Conservation (phyloP, 1,140 invertebrate species). For the Ceratina calcarata region DNA sequence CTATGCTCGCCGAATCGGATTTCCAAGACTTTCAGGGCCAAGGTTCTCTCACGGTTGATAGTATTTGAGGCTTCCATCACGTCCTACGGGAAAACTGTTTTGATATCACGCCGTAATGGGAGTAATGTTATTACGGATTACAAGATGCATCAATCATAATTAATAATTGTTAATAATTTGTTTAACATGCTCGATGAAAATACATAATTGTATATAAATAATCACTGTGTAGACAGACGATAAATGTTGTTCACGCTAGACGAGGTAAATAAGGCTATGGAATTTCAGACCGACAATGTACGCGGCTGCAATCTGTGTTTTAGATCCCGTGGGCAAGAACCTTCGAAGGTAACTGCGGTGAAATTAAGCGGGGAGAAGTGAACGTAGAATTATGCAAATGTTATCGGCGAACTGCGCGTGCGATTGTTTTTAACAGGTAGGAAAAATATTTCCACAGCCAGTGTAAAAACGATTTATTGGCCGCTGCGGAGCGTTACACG, state of each 20-base stretch:
- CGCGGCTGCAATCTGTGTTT: not conserved
- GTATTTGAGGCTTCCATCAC: not conserved
- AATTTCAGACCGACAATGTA: constrained; percentile 6
- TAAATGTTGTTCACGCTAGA: too few species aligned
- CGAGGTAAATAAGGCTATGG: not conserved
- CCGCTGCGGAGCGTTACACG: not conserved
- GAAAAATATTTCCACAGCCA: constrained; percentile 10
- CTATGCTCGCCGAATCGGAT: constrained; percentile 6
- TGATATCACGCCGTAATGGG: too few species aligned
- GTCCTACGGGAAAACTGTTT: not conserved
- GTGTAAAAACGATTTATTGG: not conserved
- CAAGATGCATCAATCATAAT: not conserved
- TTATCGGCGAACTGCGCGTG: constrained; percentile 9
- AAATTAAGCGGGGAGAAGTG: constrained; percentile 42
- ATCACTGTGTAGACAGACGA: too few species aligned
- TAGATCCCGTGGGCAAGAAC: constrained; percentile 20
- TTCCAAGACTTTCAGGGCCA: constrained; percentile 11
- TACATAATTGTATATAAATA: too few species aligned
- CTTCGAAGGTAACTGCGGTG: constrained; percentile 38
- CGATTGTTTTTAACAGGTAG: constrained; percentile 35
- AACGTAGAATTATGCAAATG: constrained; percentile 47
- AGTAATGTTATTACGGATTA: not conserved
- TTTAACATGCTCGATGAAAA: not conserved
- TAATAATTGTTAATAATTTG: too few species aligned
- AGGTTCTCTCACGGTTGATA: not conserved